These are phyloP conservation scores for Morbakka virulenta DNA, from an alignment of 30 jellyfish, hydroid and myxozoan species.

Conservation along the genomic window DNA sequence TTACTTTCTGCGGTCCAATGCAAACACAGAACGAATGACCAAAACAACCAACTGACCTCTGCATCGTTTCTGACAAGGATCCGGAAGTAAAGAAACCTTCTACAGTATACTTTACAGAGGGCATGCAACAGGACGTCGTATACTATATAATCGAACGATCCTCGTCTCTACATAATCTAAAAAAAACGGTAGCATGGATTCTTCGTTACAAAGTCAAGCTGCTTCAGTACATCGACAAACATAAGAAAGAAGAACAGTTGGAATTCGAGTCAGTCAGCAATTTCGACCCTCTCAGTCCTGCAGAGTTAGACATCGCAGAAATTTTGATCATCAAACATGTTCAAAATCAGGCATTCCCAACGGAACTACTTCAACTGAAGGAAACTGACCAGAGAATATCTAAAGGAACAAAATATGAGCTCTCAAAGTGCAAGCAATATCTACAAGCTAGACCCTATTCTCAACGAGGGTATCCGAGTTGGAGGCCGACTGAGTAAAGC, in stretches of 20 bases:
- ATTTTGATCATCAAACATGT: slow-evolving; percentile 24
- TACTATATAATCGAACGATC: neutral
- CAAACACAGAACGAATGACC: too few species aligned
- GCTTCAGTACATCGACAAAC: neutral
- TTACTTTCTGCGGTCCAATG: too few species aligned
- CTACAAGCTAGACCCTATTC: slow-evolving; percentile 9
- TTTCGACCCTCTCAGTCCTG: neutral
- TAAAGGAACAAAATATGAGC: neutral
- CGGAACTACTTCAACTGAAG: slow-evolving; percentile 12
- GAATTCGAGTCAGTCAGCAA: too few species aligned
- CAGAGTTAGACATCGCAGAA: slow-evolving; percentile 20
- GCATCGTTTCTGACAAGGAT: neutral
- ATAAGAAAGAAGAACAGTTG: too few species aligned
- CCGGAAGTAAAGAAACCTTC: neutral
- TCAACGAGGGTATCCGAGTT: slow-evolving; percentile 26
- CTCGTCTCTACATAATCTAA: neutral
- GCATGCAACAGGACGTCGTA: neutral
- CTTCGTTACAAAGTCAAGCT: neutral
- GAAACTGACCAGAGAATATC: neutral
- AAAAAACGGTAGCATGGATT: slow-evolving; percentile 7
- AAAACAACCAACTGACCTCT: too few species aligned
- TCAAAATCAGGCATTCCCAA: slow-evolving; percentile 10
- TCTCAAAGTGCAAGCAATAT: neutral
- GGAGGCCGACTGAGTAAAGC: slow-evolving; percentile 52
- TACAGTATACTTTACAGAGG: neutral